phyloP scores from a whole-genome alignment of 2,888 invertebrate genomes.

The Tuberolachnus salignus region DNA sequence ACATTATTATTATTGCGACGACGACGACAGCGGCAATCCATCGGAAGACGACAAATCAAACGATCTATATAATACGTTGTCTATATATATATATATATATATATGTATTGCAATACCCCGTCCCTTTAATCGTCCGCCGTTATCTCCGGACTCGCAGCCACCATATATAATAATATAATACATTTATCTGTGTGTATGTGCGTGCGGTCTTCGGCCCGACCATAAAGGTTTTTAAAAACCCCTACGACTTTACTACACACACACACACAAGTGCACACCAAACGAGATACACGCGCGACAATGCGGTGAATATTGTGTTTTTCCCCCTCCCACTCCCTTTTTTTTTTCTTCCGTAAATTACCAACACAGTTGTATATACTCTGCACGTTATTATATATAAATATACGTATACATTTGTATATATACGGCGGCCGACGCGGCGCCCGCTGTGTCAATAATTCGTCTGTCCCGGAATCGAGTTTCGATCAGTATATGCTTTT shows the following conservation, averaged over 20 bases:
- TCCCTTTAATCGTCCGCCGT: conserved; percentile 38
- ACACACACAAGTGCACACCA: background rate
- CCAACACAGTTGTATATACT: background rate
- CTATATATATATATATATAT: too few relatives aligned
- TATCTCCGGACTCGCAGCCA: conserved; percentile 37
- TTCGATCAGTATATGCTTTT: conserved; percentile 12
- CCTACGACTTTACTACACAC: background rate
- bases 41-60: conserved; percentile 44
- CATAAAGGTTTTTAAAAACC: conserved; percentile 24
- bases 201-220: conserved; percentile 24
- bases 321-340: too few relatives aligned
- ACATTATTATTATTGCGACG: too few relatives aligned
- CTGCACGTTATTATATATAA: background rate
- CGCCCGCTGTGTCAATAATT: conserved; percentile 46
- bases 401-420: background rate
- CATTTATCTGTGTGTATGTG: background rate
- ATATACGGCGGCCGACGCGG: background rate
- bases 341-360: conserved; percentile 24
- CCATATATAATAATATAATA: background rate
- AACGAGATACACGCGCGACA: background rate
- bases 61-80: too few relatives aligned
- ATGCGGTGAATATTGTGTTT: conserved; percentile 9
- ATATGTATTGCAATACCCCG: background rate
- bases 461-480: conserved; percentile 39
- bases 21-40: conserved; percentile 27